Evolutionary conservation across 2,797 vertebrate species (phyloP).

Genomic region (Holocentrus rufus): DNA sequence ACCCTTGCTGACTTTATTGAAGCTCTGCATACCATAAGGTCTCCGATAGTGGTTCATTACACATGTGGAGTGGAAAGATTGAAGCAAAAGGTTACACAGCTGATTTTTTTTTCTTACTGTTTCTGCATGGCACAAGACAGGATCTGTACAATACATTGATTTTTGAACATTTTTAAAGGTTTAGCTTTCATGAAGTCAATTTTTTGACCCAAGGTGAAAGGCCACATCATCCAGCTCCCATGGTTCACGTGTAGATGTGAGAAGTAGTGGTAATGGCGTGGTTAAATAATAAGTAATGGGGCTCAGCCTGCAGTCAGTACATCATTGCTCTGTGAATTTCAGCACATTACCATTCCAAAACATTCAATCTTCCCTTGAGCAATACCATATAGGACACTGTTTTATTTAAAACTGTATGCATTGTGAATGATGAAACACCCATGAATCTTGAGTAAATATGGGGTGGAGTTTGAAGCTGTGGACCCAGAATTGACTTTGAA

Average conservation of each 20-base stretch:
- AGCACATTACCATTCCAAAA: background rate
- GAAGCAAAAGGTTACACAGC: background rate
- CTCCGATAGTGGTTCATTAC: background rate
- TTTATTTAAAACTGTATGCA: slow-evolving; percentile 16
- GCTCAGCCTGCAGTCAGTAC: background rate
- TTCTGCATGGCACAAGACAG: background rate
- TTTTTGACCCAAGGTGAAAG: no score
- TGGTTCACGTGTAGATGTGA: background rate
- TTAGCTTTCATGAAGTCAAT: no score
- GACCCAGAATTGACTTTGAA: slow-evolving; percentile 23
- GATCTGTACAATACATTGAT: background rate
- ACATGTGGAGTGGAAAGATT: background rate
- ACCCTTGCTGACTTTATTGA: background rate
- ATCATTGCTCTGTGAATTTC: no score
- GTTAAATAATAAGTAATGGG: no score
- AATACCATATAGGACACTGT: background rate
- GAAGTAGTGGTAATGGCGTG: no score
- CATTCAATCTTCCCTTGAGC: background rate
- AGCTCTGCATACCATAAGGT: background rate
- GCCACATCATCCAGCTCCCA: background rate
- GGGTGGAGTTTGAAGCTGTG: slow-evolving; percentile 35
- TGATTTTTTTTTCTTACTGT: background rate
- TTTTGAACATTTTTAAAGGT: background rate
- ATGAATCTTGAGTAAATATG: slow-evolving; percentile 4
- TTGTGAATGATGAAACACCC: slow-evolving; percentile 29